phyloP scores from a whole-genome alignment of 1,140 invertebrate species.

The Oncopodura yosiiana region DNA sequence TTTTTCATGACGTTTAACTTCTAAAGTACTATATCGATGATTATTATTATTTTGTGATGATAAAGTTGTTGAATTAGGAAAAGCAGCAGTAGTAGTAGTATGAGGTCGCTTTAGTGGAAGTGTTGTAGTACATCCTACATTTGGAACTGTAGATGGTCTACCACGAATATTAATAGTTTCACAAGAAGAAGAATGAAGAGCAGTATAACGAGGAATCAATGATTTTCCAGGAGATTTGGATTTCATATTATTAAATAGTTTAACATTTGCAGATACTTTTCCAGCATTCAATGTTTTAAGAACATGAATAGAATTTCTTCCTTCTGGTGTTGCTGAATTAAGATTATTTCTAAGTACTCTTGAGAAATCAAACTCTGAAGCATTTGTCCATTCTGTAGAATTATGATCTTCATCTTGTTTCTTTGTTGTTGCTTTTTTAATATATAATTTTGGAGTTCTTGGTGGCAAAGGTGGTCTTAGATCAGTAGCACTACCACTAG shows the following conservation, averaged over 20 bases:
- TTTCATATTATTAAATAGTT: conserved; percentile 15
- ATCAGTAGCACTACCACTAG: no score
- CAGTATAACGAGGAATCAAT: conserved; percentile 22
- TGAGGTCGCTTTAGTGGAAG: no score
- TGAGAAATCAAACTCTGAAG: conserved; percentile 16
- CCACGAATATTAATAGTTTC: not conserved
- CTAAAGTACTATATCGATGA: not conserved
- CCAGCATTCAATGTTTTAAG: conserved; percentile 29
- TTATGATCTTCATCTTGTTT: not conserved
- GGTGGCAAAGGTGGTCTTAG: no score
- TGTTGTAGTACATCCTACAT: no score
- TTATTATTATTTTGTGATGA: not conserved
- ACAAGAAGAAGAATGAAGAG: not conserved
- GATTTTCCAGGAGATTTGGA: conserved; percentile 19
- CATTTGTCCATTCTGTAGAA: conserved; percentile 17
- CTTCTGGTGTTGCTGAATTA: not conserved
- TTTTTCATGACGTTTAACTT: conserved; percentile 1
- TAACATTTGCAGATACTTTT: conserved; percentile 26
- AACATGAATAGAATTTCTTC: conserved; percentile 26
- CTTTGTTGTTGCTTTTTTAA: not conserved
- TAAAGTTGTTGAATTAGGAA: not conserved
- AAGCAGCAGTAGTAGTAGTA: no score
- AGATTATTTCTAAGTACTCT: not conserved
- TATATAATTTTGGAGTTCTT: not conserved
- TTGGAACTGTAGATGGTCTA: not conserved